A percentile compares a stretch with the other conserved stretches of the same genome.
phyloP scores from a whole-genome alignment of 2,113 vertebrate species.

The Zapus hudsonius region DNA sequence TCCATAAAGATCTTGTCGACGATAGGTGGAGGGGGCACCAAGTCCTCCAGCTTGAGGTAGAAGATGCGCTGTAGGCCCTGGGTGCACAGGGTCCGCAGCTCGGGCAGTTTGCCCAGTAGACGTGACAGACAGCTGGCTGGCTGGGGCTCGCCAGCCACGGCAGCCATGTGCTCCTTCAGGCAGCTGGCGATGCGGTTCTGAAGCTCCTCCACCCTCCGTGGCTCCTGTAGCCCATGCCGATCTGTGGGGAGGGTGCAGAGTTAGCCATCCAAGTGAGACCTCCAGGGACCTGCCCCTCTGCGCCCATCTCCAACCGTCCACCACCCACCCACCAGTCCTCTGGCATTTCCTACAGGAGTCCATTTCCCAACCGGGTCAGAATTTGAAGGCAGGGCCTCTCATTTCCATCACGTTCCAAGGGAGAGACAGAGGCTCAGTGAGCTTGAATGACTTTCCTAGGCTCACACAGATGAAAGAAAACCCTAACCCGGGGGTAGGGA shows the following conservation, averaged over 20 bases:
- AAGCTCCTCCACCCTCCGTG: slow-evolving; percentile 93
- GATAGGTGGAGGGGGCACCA: slow-evolving; percentile 94
- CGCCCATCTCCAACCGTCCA: too few species aligned
- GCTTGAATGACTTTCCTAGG: background rate
- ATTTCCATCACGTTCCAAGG: background rate
- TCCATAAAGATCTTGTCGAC: slow-evolving; percentile 98
- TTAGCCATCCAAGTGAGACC: background rate
- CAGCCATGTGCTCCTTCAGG: slow-evolving; percentile 93
- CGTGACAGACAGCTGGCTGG: slow-evolving; percentile 92
- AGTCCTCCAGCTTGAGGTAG: slow-evolving; percentile 96
- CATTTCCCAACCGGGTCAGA: background rate
- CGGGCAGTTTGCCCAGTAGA: slow-evolving; percentile 94
- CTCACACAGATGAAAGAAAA: background rate
- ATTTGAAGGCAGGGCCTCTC: background rate
- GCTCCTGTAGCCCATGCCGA: slow-evolving; percentile 94
- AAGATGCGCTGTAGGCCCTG: slow-evolving; percentile 97
- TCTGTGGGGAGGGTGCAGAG: slow-evolving; percentile 80
- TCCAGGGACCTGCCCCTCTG: too few species aligned
- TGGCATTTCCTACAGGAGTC: background rate
- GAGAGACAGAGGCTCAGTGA: background rate
- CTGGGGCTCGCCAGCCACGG: slow-evolving; percentile 82
- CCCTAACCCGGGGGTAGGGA: background rate
- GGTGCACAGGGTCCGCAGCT: slow-evolving; percentile 95
- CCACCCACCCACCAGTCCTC: background rate
- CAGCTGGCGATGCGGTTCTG: slow-evolving; percentile 94